Evolutionary conservation across 1,140 invertebrate species (phyloP).

Genomic region (Whitmania pigra): DNA sequence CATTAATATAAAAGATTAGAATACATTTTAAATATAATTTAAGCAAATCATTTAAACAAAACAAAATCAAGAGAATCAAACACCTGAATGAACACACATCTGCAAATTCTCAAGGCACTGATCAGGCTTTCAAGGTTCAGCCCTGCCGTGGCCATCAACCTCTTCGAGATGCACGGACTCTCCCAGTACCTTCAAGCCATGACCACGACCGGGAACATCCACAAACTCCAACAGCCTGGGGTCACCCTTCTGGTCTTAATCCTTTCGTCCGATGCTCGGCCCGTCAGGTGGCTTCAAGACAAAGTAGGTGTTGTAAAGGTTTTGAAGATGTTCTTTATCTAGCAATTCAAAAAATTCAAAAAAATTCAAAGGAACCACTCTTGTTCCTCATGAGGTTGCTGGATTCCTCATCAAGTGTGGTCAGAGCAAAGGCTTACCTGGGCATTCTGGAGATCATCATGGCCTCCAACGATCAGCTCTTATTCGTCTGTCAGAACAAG

Average conservation of each 20-base stretch:
- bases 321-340: too few species aligned
- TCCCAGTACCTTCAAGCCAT: slow-evolving; percentile 34
- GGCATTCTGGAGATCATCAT: slow-evolving; percentile 34
- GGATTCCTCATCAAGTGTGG: slow-evolving; percentile 35
- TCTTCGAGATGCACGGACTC: slow-evolving; percentile 40
- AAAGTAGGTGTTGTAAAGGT: slow-evolving; percentile 25
- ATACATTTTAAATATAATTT: too few species aligned
- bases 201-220: slow-evolving; percentile 31
- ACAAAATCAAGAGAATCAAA: too few species aligned
- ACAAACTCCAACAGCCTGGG: slow-evolving; percentile 37
- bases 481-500: slow-evolving; percentile 35
- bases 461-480: slow-evolving; percentile 32
- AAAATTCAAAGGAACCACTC: slow-evolving; percentile 15
- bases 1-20: too few species aligned
- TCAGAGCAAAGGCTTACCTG: slow-evolving; percentile 37
- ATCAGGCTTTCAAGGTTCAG: slow-evolving; percentile 37
- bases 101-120: slow-evolving; percentile 33
- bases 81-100: too few species aligned
- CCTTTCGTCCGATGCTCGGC: slow-evolving; percentile 30
- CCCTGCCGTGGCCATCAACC: slow-evolving; percentile 35
- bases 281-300: slow-evolving; percentile 35
- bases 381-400: slow-evolving; percentile 33
- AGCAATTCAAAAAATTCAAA: neutral
- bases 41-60: too few species aligned
- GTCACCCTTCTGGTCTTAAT: slow-evolving; percentile 40